Evolutionary conservation across 1,140 invertebrate genomes (phyloP).

Genomic region (Polypedilum vanderplanki): DNA sequence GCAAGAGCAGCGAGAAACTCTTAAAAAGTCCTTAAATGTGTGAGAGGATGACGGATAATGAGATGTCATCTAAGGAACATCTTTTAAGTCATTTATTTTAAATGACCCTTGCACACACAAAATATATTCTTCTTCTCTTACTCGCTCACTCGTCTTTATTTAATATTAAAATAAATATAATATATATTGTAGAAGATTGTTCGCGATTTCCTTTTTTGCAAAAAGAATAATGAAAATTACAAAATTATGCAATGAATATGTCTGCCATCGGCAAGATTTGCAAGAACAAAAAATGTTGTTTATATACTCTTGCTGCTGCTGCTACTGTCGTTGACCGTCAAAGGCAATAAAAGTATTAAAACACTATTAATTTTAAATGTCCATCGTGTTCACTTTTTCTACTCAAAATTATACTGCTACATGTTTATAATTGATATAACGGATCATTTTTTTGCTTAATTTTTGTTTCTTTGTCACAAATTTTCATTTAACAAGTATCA

Average conservation of each 20-base stretch:
- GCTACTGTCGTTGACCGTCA: no score
- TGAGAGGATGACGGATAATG: neutral
- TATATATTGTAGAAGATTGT: neutral
- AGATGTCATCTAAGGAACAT: slow-evolving; percentile 9
- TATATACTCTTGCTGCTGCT: no score
- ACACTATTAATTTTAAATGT: no score
- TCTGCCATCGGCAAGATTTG: no score
- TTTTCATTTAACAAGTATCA: no score
- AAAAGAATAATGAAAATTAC: neutral
- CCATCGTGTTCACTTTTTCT: no score
- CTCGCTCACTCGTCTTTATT: neutral
- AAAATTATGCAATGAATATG: slow-evolving; percentile 16
- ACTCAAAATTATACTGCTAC: no score
- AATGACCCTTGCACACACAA: neutral
- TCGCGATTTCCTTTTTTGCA: neutral
- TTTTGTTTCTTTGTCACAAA: no score
- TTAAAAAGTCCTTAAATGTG: neutral
- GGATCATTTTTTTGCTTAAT: no score
- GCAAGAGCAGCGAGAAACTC: neutral
- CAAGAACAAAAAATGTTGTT: no score
- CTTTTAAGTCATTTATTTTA: slow-evolving; percentile 1
- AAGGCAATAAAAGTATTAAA: no score
- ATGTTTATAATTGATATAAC: no score
- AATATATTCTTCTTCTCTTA: neutral
- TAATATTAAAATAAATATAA: neutral